These are phyloP conservation scores for Lepidotrigona ventralis DNA, from an alignment of 1,140 invertebrate genomes.

Conservation along the genomic window DNA sequence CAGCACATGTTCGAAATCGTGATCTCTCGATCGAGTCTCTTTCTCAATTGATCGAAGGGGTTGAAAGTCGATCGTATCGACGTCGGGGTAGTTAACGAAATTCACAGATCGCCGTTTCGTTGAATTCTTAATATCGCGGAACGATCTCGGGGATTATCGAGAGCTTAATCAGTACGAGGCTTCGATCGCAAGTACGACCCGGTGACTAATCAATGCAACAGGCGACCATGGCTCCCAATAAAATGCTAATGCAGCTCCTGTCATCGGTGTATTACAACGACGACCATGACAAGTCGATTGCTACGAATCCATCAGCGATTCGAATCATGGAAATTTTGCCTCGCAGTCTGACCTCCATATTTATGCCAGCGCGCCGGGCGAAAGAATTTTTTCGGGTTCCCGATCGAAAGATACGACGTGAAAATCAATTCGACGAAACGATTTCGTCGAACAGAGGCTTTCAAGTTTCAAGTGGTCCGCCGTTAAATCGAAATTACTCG, in stretches of 20 bases:
- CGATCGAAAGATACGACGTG: not conserved
- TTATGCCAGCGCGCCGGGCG: not conserved
- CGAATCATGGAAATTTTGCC: slow-evolving; percentile 41
- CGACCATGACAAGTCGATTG: slow-evolving; percentile 21
- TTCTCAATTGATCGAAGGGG: too few relatives aligned
- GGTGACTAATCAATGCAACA: slow-evolving; percentile 45
- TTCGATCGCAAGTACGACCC: slow-evolving; percentile 16
- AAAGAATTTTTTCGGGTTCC: not conserved
- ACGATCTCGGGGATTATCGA: not conserved
- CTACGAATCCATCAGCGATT: slow-evolving; percentile 40
- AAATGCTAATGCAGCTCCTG: slow-evolving; percentile 46
- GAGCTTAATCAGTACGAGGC: not conserved
- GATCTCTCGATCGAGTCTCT: not conserved
- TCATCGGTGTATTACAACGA: slow-evolving; percentile 46
- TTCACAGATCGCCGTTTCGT: not conserved
- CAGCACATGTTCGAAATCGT: too few relatives aligned
- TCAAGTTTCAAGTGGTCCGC: too few relatives aligned
- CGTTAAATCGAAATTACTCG: too few relatives aligned
- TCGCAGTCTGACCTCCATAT: not conserved
- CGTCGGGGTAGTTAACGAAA: not conserved
- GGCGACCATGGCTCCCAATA: slow-evolving; percentile 35
- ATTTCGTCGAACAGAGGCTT: not conserved
- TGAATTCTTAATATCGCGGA: slow-evolving; percentile 11
- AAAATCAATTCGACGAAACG: not conserved
- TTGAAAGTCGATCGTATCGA: not conserved